A percentile compares a stretch with the other conserved stretches of the same genome.
These are phyloP conservation scores for Oligia fasciuncula DNA, from an alignment of 2,888 invertebrate genomes.

Conservation along the genomic window DNA sequence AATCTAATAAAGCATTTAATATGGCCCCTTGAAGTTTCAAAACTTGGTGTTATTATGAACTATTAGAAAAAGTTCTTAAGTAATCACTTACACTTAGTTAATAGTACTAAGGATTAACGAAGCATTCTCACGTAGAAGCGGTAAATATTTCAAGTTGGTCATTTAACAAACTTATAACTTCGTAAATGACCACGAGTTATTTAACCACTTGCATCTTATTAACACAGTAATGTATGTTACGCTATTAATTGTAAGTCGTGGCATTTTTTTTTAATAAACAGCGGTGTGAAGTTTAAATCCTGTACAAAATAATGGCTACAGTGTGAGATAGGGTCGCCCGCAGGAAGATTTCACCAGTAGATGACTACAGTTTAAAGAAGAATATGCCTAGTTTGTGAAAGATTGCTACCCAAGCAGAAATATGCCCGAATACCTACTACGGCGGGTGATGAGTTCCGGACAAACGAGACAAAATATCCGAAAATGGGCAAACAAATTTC, in stretches of 20 bases:
- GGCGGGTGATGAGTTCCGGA: background rate
- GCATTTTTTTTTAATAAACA: background rate
- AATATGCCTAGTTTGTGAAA: background rate
- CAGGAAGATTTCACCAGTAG: background rate
- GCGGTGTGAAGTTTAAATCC: background rate
- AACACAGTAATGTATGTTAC: background rate
- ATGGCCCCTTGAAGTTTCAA: conserved; percentile 73
- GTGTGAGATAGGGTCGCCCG: background rate
- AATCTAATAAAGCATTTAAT: conserved; percentile 80
- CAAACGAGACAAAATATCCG: background rate
- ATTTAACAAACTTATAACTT: conserved; percentile 18
- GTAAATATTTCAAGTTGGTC: conserved; percentile 32
- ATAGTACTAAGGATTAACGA: conserved; percentile 37
- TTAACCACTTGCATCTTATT: conserved; percentile 20
- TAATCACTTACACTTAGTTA: conserved; percentile 57
- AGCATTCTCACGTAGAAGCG: conserved; percentile 42
- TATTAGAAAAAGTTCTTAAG: conserved; percentile 73
- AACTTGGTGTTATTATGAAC: conserved; percentile 74
- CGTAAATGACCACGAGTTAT: conserved; percentile 31
- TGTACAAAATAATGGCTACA: background rate
- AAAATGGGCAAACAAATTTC: background rate
- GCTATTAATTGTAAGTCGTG: background rate
- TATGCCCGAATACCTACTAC: background rate
- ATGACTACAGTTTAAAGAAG: background rate
- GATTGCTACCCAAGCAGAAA: background rate